Percentiles rank a stretch among this genome's conserved stretches.
Evolutionary conservation across 2,797 vertebrate species (phyloP).

Genomic region (Pangasius mekongensis): DNA sequence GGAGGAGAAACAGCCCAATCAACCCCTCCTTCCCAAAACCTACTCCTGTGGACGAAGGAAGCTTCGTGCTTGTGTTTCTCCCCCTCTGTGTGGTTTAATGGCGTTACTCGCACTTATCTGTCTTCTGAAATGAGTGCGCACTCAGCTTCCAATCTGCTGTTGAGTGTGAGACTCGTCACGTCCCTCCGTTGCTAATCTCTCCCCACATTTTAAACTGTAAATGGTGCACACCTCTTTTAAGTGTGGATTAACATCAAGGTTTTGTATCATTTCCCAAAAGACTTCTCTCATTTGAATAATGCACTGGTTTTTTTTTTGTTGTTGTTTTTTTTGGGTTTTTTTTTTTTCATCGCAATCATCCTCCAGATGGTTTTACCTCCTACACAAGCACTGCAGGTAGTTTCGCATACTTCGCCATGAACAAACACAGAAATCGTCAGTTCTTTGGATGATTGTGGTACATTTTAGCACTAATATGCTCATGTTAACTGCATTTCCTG

Average conservation of each 20-base stretch:
- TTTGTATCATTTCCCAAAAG: constrained; percentile 9
- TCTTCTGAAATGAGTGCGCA: not conserved
- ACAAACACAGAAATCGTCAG: not conserved
- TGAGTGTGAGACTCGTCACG: not conserved
- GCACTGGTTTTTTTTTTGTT: not conserved
- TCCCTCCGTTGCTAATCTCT: not conserved
- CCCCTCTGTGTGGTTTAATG: constrained; percentile 11
- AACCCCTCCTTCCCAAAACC: not conserved
- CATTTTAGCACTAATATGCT: constrained; percentile 6
- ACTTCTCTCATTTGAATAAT: constrained; percentile 17
- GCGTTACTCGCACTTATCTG: constrained; percentile 16
- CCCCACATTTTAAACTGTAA: not conserved
- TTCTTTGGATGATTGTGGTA: not conserved
- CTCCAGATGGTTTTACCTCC: constrained; percentile 16
- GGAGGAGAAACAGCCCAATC: not conserved
- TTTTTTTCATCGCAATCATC: not conserved
- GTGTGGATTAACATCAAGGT: not conserved
- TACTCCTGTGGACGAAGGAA: not conserved
- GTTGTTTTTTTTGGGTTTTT: not conserved
- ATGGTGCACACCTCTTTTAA: not conserved
- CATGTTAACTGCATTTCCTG: not conserved
- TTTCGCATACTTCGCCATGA: not conserved
- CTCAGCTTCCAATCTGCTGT: not conserved
- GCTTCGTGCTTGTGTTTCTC: not conserved
- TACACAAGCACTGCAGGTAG: not conserved